Evolutionary conservation across 2,113 vertebrate genomes (phyloP).

Genomic region (Chamaetylas fuelleborni): DNA sequence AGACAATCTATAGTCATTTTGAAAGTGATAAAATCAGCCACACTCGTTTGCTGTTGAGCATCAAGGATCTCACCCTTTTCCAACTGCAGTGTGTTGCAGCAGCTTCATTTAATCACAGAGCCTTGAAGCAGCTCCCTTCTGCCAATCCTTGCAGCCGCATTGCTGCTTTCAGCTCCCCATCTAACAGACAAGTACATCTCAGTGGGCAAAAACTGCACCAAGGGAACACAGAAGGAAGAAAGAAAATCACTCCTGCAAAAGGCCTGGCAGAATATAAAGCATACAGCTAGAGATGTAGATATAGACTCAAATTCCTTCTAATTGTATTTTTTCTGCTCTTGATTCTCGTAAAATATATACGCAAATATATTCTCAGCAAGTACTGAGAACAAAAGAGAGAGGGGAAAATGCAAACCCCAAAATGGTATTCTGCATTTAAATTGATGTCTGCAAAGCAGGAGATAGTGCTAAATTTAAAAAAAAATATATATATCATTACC

Average conservation of each 20-base stretch:
- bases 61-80: slow-evolving; percentile 19
- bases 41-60: background rate
- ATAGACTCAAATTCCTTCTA: background rate
- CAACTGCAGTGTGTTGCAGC: slow-evolving; percentile 39
- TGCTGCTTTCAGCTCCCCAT: slow-evolving; percentile 34
- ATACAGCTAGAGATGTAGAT: background rate
- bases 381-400: background rate
- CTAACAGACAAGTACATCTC: background rate
- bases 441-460: background rate
- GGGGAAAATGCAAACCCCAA: background rate
- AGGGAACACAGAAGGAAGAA: background rate
- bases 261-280: background rate
- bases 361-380: background rate
- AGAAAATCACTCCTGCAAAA: background rate
- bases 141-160: slow-evolving; percentile 48
- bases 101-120: slow-evolving; percentile 13
- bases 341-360: background rate
- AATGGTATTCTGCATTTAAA: slow-evolving; percentile 11
- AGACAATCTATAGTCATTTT: background rate
- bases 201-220: background rate
- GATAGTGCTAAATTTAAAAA: background rate
- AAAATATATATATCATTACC: background rate
- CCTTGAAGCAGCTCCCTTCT: slow-evolving; percentile 44
- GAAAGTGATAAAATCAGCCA: background rate
- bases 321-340: background rate